Percentiles rank a stretch among this genome's conserved stretches.
These are phyloP conservation scores for Lagria hirta DNA, from an alignment of 2,888 invertebrate species.

Conservation along the genomic window DNA sequence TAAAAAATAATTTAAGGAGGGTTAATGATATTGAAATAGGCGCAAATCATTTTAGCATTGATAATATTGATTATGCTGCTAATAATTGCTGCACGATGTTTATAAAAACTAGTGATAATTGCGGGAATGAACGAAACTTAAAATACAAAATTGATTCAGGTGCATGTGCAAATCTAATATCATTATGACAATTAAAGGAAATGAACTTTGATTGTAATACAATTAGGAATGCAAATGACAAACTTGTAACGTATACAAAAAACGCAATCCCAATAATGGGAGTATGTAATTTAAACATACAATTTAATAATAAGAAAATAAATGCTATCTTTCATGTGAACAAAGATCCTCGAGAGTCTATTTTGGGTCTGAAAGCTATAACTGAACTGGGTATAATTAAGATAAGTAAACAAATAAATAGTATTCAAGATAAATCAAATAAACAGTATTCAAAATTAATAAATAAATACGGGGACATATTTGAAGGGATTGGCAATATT, in stretches of 20 bases:
- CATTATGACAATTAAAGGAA: neutral
- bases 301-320: neutral
- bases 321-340: neutral
- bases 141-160: neutral
- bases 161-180: neutral
- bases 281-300: neutral
- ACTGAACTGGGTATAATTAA: neutral
- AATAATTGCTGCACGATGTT: no score
- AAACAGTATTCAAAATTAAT: neutral
- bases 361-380: neutral
- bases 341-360: neutral
- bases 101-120: no score
- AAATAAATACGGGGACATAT: neutral
- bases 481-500: neutral
- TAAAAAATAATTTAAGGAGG: no score
- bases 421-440: neutral
- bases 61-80: no score
- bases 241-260: neutral
- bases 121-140: neutral
- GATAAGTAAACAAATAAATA: no score
- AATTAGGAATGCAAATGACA: neutral
- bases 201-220: neutral
- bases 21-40: no score
- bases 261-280: neutral
- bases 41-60: no score